Evolutionary conservation across 2,888 invertebrate species (phyloP).

Genomic region (Corbicula japonica): DNA sequence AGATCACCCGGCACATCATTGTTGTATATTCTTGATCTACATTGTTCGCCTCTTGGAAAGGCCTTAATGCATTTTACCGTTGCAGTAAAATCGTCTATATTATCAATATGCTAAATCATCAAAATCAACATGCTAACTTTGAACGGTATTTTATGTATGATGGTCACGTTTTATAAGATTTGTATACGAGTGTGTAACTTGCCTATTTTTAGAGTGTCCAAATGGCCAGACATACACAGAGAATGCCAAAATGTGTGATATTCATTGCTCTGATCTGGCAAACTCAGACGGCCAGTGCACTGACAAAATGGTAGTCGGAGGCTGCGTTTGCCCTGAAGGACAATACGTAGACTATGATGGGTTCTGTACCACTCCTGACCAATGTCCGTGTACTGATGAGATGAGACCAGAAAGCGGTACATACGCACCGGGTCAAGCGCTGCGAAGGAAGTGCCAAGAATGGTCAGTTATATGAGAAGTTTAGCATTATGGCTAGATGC

Average conservation of each 20-base stretch:
- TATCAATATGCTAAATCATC: too few relatives aligned
- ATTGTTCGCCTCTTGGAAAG: too few relatives aligned
- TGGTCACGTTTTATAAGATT: too few relatives aligned
- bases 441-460: constrained; percentile 49
- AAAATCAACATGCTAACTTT: too few relatives aligned
- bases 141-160: too few relatives aligned
- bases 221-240: constrained; percentile 53
- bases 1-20: too few relatives aligned
- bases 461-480: constrained; percentile 49
- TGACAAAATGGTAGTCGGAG: constrained; percentile 48
- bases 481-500: too few relatives aligned
- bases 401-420: constrained; percentile 44
- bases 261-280: constrained; percentile 60
- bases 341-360: constrained; percentile 50
- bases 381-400: constrained; percentile 58
- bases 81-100: too few relatives aligned
- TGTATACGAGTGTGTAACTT: too few relatives aligned
- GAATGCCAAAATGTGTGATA: constrained; percentile 51
- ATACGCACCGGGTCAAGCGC: constrained; percentile 41
- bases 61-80: too few relatives aligned
- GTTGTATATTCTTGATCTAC: too few relatives aligned
- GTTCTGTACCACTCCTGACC: constrained; percentile 47
- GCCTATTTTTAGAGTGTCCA: background rate
- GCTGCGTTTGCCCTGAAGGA: constrained; percentile 55
- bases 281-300: constrained; percentile 43